Conservation (phyloP, 1,140 invertebrate genomes). For the Drosophila melanica region DNA sequence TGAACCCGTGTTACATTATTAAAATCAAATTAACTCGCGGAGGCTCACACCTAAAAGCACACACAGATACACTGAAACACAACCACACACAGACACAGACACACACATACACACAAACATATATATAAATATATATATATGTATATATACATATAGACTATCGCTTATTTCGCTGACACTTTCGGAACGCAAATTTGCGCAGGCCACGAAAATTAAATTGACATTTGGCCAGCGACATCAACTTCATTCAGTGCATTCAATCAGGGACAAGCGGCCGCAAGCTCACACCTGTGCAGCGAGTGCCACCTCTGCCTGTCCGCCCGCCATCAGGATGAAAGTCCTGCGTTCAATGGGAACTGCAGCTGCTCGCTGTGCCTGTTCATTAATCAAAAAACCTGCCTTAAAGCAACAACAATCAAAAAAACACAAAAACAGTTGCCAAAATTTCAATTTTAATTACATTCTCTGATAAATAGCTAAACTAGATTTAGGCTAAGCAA, state of each 20-base stretch:
- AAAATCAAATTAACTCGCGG: constrained; percentile 73
- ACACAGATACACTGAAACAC: constrained; percentile 20
- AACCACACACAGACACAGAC: background rate
- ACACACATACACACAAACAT: no score
- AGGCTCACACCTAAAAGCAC: background rate
- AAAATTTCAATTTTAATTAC: no score
- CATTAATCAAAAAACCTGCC: no score
- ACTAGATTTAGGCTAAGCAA: no score
- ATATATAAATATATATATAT: no score
- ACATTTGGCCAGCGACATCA: constrained; percentile 52
- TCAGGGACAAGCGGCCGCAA: background rate
- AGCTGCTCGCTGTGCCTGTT: no score
- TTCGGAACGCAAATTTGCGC: constrained; percentile 32
- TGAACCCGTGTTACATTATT: constrained; percentile 64
- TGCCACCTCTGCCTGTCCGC: no score
- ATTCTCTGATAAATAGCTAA: no score
- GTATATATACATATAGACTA: background rate
- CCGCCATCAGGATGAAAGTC: background rate
- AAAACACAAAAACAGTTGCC: no score
- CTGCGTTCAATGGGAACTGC: no score
- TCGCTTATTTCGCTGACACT: constrained; percentile 26
- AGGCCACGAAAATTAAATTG: constrained; percentile 50
- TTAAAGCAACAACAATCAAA: no score
- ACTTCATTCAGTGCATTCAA: constrained; percentile 25
- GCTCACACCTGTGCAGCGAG: no score